A percentile compares a stretch with the other conserved stretches of the same genome.
phyloP scores from a whole-genome alignment of 2,888 invertebrate species.

The Miltochrista miniata region DNA sequence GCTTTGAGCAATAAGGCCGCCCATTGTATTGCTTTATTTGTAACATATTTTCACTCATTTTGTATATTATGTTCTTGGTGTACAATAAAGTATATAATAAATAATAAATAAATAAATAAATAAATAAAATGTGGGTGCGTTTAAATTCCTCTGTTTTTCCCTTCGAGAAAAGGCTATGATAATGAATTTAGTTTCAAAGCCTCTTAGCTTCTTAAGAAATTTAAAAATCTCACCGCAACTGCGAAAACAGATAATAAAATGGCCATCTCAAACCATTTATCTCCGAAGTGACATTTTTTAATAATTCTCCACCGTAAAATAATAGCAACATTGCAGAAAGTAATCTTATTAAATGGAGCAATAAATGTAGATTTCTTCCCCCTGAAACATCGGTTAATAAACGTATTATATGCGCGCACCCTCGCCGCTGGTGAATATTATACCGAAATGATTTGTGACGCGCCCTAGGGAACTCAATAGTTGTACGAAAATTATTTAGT shows the following conservation, averaged over 20 bases:
- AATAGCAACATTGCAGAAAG: slow-evolving; percentile 10
- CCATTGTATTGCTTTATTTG: no score
- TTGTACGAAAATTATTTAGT: neutral
- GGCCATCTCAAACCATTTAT: slow-evolving; percentile 5
- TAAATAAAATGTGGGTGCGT: no score
- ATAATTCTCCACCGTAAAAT: slow-evolving; percentile 4
- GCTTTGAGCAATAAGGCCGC: no score
- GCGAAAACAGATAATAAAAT: neutral
- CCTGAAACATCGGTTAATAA: slow-evolving; percentile 19
- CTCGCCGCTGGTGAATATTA: slow-evolving; percentile 22
- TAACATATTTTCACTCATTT: no score
- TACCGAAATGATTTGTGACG: slow-evolving; percentile 41
- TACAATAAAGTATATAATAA: no score
- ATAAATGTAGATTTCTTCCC: slow-evolving; percentile 20
- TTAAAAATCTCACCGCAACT: no score
- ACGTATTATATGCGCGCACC: slow-evolving; percentile 9
- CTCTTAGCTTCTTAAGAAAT: no score
- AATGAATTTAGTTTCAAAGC: no score
- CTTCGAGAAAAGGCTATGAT: no score
- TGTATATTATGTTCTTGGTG: no score
- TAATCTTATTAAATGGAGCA: slow-evolving; percentile 31
- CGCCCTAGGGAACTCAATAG: slow-evolving; percentile 15
- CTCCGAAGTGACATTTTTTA: neutral
- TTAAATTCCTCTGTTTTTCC: no score
- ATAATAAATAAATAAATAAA: no score